These are phyloP conservation scores for Cochlearius cochlearius DNA, from an alignment of 2,113 vertebrate species.

Conservation along the genomic window DNA sequence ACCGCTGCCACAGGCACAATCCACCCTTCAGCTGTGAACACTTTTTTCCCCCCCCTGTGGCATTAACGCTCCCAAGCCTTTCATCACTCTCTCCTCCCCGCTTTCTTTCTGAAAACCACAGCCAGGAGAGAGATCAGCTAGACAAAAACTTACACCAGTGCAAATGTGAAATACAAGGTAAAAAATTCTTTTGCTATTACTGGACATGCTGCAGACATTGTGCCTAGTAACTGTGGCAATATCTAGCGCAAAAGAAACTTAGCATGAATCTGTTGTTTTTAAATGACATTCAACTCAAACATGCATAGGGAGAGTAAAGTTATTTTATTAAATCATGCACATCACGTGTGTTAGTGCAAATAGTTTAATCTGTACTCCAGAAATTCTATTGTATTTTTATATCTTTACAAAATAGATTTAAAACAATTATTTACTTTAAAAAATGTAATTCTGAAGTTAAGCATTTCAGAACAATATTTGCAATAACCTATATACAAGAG, in stretches of 20 bases:
- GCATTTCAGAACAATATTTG: slow-evolving; percentile 88
- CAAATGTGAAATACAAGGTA: slow-evolving; percentile 3
- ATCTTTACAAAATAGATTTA: slow-evolving; percentile 95
- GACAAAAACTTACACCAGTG: not conserved
- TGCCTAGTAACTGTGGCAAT: slow-evolving; percentile 21
- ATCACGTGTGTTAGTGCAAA: slow-evolving; percentile 92
- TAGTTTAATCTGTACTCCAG: slow-evolving; percentile 89
- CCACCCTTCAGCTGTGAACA: not conserved
- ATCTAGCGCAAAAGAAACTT: slow-evolving; percentile 29
- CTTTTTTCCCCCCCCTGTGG: not conserved
- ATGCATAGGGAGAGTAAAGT: slow-evolving; percentile 84
- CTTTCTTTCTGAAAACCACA: not conserved
- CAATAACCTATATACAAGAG: slow-evolving; percentile 89
- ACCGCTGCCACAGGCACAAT: not conserved
- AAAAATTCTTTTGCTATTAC: not conserved
- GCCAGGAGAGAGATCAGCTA: not conserved
- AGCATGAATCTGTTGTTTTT: slow-evolving; percentile 39
- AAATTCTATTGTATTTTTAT: slow-evolving; percentile 87
- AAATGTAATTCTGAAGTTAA: slow-evolving; percentile 87
- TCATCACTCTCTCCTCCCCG: not conserved
- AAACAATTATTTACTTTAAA: slow-evolving; percentile 90
- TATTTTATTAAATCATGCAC: slow-evolving; percentile 96
- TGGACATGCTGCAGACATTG: slow-evolving; percentile 47
- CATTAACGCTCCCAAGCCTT: not conserved
- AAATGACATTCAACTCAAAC: slow-evolving; percentile 80